Conservation (phyloP, 23 tunicate genomes). For the Phallusia fumigata region DNA sequence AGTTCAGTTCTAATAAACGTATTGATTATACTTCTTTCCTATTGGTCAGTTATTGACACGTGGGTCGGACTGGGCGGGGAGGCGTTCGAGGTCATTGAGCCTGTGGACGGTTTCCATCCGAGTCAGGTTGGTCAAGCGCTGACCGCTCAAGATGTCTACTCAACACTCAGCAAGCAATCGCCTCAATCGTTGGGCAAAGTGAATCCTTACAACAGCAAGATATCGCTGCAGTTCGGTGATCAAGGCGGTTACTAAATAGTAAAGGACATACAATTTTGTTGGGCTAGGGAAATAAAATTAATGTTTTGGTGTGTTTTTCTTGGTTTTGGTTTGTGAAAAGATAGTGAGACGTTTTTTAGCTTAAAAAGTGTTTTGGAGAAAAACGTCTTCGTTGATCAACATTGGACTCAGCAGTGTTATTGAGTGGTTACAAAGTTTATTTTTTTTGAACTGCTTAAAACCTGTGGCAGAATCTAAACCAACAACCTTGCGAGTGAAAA, state of each 20-base stretch:
- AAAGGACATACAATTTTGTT: neutral
- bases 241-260: conserved; percentile 68
- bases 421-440: too few species aligned
- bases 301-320: neutral
- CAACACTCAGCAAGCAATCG: conserved; percentile 38
- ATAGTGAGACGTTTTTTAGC: too few species aligned
- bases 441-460: too few species aligned
- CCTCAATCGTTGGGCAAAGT: conserved; percentile 55
- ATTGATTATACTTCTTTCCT: neutral
- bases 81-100: conserved; percentile 89
- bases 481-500: too few species aligned
- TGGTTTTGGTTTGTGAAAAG: neutral
- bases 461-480: too few species aligned
- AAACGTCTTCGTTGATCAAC: too few species aligned
- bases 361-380: too few species aligned
- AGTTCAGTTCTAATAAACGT: neutral
- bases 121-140: conserved; percentile 76
- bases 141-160: conserved; percentile 52
- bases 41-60: conserved; percentile 33
- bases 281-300: neutral
- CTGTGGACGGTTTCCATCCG: conserved; percentile 98
- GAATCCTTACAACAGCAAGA: conserved; percentile 80
- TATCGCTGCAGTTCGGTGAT: conserved; percentile 46
- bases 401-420: too few species aligned
- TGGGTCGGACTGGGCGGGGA: conserved; percentile 81